Base-by-base conservation (phyloP, 2,888 invertebrate genomes). In the Saturnia pavonia region DNA sequence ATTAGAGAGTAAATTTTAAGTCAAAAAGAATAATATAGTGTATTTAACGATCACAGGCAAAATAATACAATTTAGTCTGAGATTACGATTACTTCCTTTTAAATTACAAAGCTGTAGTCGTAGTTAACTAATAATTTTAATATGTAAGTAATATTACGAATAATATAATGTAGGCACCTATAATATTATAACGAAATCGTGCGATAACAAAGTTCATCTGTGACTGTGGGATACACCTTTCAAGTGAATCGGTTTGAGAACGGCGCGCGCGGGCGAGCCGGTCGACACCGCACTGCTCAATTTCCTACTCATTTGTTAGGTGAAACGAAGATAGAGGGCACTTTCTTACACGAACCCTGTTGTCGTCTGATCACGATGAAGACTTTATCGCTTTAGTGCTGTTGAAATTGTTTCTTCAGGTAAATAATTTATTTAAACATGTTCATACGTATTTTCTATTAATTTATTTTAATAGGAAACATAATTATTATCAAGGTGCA, bases 21-120 rank as follows among this genome's bases (percentile, higher is more conserved):
- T 12, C 43, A 9, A 12, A 43, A 12, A 43, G 11, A 43, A 12
- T 43, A 8, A 43, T 43, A 43, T 8, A 14, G 7, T 1, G 43
- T 43, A 4, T 34, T n/a, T n/a, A n/a, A n/a, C n/a, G n/a, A n/a
- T n/a, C n/a, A n/a, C n/a, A n/a, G n/a, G n/a, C n/a, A n/a, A n/a
- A n/a, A n/a, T n/a, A n/a, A n/a, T n/a, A n/a, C n/a, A n/a, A n/a
- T n/a, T n/a, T n/a, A n/a, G n/a, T n/a, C n/a, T n/a, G n/a, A 45
- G 45, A 48, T 19, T 19, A 48, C 1, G 48, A 19, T 69, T 27
- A 45, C 9, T 60, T 69, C 43, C 22, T 48, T 7, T 74, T 76
- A 75, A 74, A 77, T 76, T 67, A 69, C 68, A 75, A 74, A 69
- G 71, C 74, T 77, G 70, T 74, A 45, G 14, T 40, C 19, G 11